Evolutionary conservation across 1,140 invertebrate genomes (phyloP).

Genomic region (Zaprionus lachaisei): DNA sequence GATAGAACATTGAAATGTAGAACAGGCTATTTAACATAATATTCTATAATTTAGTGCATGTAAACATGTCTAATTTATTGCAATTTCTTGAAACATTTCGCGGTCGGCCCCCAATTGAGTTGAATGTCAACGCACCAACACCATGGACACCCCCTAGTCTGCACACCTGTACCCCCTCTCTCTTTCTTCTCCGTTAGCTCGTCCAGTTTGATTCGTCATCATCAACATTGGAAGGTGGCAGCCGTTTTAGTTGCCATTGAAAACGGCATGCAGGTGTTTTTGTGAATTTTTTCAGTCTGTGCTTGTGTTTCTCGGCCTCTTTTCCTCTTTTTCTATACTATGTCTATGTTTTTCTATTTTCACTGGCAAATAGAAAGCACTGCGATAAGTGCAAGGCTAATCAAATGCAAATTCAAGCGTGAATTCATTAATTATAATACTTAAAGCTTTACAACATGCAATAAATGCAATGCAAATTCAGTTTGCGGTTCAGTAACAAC

Average conservation of each 20-base stretch:
- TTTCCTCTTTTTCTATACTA: background rate
- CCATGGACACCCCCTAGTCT: constrained; percentile 44
- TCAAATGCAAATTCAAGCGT: constrained; percentile 26
- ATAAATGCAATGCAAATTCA: constrained; percentile 70
- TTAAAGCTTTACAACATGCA: constrained; percentile 46
- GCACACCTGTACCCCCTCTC: background rate
- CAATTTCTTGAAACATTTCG: constrained; percentile 60
- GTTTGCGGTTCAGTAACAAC: constrained; percentile 66
- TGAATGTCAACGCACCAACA: constrained; percentile 61
- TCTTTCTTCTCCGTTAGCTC: background rate
- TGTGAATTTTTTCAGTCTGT: constrained; percentile 12
- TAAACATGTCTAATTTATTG: constrained; percentile 69
- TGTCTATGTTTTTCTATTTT: background rate
- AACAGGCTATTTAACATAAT: constrained; percentile 14
- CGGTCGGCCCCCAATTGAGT: constrained; percentile 49
- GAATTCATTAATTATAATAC: constrained; percentile 50
- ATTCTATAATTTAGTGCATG: background rate
- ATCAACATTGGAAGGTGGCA: constrained; percentile 40
- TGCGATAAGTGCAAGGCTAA: constrained; percentile 15
- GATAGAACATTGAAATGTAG: constrained; percentile 10
- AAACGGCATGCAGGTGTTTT: constrained; percentile 69
- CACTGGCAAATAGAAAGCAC: constrained; percentile 55
- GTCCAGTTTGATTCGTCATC: constrained; percentile 9
- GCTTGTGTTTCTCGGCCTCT: background rate
- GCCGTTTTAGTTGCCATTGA: constrained; percentile 69